A percentile compares a stretch with the other conserved stretches of the same genome.
These are phyloP conservation scores for Fopius arisanus DNA, from an alignment of 1,140 invertebrate species.

Conservation along the genomic window DNA sequence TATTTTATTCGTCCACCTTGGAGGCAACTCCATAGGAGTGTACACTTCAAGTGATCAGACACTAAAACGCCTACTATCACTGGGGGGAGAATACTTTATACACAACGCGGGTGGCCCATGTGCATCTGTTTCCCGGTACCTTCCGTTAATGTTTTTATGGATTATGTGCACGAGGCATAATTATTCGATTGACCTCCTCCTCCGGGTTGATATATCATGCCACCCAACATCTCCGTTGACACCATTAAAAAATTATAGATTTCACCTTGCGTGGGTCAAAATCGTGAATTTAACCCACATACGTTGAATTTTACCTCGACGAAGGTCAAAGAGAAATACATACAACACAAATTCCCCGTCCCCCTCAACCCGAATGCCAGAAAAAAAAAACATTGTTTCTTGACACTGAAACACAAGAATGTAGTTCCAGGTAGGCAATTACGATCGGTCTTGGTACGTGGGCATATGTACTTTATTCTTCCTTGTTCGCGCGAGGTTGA, in stretches of 20 bases:
- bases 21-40: background rate
- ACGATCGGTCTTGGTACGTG: slow-evolving; percentile 14
- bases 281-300: too few relatives aligned
- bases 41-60: background rate
- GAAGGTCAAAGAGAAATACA: background rate
- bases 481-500: slow-evolving; percentile 7
- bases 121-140: background rate
- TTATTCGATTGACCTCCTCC: background rate
- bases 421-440: slow-evolving; percentile 2
- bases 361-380: background rate
- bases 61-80: slow-evolving; percentile 12
- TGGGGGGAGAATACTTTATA: background rate
- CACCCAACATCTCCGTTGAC: background rate
- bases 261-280: too few relatives aligned
- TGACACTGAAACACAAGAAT: slow-evolving; percentile 11
- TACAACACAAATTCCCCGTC: too few relatives aligned
- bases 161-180: background rate
- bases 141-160: background rate
- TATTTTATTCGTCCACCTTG: slow-evolving; percentile 9
- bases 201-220: background rate
- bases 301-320: background rate
- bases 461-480: slow-evolving; percentile 15
- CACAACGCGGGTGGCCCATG: background rate
- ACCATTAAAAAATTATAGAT: too few relatives aligned
- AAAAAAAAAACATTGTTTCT: background rate